These are phyloP conservation scores for Thaleichthys pacificus DNA, from an alignment of 2,797 vertebrate genomes.

Conservation along the genomic window DNA sequence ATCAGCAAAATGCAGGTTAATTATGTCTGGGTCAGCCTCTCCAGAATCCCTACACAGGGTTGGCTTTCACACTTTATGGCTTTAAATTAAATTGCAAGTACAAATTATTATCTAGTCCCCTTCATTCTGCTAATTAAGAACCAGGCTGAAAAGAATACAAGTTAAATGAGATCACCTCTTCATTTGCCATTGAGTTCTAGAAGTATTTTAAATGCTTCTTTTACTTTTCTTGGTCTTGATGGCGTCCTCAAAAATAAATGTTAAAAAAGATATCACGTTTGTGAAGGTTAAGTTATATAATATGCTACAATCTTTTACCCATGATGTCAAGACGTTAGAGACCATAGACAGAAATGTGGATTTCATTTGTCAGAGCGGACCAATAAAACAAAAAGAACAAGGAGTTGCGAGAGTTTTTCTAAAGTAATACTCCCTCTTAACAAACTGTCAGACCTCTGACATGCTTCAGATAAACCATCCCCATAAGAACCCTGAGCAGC, in stretches of 20 bases:
- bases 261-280: background rate
- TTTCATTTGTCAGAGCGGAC: background rate
- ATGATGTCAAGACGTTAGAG: background rate
- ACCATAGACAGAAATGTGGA: background rate
- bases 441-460: constrained; percentile 70
- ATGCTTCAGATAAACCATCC: constrained; percentile 72
- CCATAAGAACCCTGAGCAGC: constrained; percentile 65
- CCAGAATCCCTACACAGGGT: constrained; percentile 68
- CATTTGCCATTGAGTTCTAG: background rate
- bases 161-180: background rate
- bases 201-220: background rate
- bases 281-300: background rate
- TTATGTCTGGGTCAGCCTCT: constrained; percentile 77
- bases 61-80: constrained; percentile 60
- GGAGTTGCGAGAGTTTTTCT: constrained; percentile 33
- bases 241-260: too few species aligned
- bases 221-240: background rate
- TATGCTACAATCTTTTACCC: background rate
- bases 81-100: constrained; percentile 69
- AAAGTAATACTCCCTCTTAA: constrained; percentile 40
- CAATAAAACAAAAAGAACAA: constrained; percentile 21
- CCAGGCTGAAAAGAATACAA: constrained; percentile 13
- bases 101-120: constrained; percentile 61
- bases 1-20: constrained; percentile 82
- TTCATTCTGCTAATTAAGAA: constrained; percentile 64